Base-by-base conservation (phyloP, 2,888 invertebrate genomes). In the Heliconius sara region DNA sequence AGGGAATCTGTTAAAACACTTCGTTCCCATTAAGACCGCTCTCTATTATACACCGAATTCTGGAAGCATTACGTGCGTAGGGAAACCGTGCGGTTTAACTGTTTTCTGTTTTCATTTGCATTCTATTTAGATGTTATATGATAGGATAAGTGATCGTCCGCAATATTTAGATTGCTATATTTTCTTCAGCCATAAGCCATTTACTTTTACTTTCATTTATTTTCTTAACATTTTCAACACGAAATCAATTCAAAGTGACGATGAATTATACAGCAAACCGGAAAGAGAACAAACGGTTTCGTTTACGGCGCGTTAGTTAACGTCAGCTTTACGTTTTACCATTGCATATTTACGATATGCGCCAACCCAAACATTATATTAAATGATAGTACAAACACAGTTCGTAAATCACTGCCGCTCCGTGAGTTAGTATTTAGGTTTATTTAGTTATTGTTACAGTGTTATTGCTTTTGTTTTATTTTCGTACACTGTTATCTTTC, bases 311-410 rank as follows among this genome's bases (percentile, higher is more conserved):
- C 34, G 78, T 78, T 74, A 73, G 78, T 78, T 74, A 74, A 66
- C 73, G 73, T 67, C 71, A 66, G 60, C 65, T 47, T 66, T 72
- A 77, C 77, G 71, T 34, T 63, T 72, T 57, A 30, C 57, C 67
- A 47, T 79, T 65, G 72, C 66, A 79, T 77, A 79, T 79, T 77
- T 79, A 79, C 76, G 73, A 73, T 72, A 76, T 43, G 65, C 27
- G 57, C 43, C 67, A 79, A 72, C 76, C 73, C 79, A 25, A 66
- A 79, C 71, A 66, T 67, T 43, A 73, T 67, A 81, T 79, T 71
- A 79, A 76, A 43, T 72, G 66, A 65, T 52, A 75, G 78, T 75
- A 70, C 78, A 68, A 63, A 75, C 68, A 74, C 68, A 60, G 78
- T 79, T 70, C 75, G 78, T 79, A 79, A 79, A 75, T 75, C 78